Evolutionary conservation across 2,113 vertebrate species (phyloP).

Genomic region (Rhineura floridana): DNA sequence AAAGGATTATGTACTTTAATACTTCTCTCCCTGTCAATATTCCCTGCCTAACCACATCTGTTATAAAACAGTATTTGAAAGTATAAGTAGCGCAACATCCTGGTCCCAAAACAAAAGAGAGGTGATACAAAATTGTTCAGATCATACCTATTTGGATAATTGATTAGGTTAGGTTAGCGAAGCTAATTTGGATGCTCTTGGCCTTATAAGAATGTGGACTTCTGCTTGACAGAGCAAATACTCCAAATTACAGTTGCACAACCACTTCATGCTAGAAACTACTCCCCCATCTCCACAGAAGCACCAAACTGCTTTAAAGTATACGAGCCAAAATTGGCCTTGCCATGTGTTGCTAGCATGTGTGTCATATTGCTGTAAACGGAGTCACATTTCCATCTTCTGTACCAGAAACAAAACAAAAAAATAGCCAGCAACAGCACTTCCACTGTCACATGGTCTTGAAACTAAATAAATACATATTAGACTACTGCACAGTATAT

Average conservation of each 20-base stretch:
- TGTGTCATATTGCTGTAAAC: background rate
- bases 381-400: background rate
- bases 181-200: background rate
- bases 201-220: background rate
- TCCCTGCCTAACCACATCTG: background rate
- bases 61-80: background rate
- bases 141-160: background rate
- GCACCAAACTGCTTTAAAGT: background rate
- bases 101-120: background rate
- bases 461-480: background rate
- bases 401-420: background rate
- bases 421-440: background rate
- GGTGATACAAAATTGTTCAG: background rate
- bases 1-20: background rate
- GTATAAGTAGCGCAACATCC: background rate
- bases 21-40: background rate
- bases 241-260: background rate
- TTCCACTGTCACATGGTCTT: background rate
- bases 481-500: background rate
- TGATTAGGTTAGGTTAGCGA: background rate
- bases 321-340: background rate
- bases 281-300: background rate
- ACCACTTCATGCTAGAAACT: background rate
- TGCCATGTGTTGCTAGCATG: background rate
- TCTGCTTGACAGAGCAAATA: background rate